Conservation (phyloP, 2,797 vertebrate species). For the Sebastes taczanowskii region DNA sequence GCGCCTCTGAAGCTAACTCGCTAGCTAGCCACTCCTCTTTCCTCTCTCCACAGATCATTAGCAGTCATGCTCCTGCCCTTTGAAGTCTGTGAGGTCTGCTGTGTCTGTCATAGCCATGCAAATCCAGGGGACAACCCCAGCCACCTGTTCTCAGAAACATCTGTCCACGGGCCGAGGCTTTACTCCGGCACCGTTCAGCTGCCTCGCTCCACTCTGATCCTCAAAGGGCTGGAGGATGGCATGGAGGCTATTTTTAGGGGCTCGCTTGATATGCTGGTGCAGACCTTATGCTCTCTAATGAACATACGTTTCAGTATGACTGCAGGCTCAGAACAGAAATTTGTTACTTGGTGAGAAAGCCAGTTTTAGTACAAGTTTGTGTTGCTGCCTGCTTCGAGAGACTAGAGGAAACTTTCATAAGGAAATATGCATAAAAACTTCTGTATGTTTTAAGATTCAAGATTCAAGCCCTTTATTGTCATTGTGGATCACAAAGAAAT, state of each 20-base stretch:
- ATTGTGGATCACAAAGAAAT: no score
- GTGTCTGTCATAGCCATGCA: slow-evolving; percentile 82
- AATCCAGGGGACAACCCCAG: slow-evolving; percentile 81
- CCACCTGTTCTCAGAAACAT: slow-evolving; percentile 84
- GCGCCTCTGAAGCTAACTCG: slow-evolving; percentile 61
- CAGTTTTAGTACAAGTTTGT: background rate
- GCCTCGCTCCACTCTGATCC: slow-evolving; percentile 70
- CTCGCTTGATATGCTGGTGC: slow-evolving; percentile 54
- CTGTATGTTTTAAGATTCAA: background rate
- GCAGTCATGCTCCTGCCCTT: slow-evolving; percentile 72
- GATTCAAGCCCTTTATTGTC: no score
- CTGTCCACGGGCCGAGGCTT: slow-evolving; percentile 76
- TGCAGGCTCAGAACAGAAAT: slow-evolving; percentile 19
- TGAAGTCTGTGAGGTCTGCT: slow-evolving; percentile 81
- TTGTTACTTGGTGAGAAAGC: slow-evolving; percentile 12
- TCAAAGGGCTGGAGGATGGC: slow-evolving; percentile 66
- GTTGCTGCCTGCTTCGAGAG: background rate
- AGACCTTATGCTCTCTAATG: slow-evolving; percentile 67
- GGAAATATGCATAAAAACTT: background rate
- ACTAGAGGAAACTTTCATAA: background rate
- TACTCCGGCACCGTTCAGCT: slow-evolving; percentile 68
- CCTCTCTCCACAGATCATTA: slow-evolving; percentile 81
- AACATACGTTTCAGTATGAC: slow-evolving; percentile 49
- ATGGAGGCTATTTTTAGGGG: slow-evolving; percentile 72
- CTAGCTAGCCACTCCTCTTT: slow-evolving; percentile 59